phyloP scores from a whole-genome alignment of 23 tunicate genomes.

The Ascidia mentula region DNA sequence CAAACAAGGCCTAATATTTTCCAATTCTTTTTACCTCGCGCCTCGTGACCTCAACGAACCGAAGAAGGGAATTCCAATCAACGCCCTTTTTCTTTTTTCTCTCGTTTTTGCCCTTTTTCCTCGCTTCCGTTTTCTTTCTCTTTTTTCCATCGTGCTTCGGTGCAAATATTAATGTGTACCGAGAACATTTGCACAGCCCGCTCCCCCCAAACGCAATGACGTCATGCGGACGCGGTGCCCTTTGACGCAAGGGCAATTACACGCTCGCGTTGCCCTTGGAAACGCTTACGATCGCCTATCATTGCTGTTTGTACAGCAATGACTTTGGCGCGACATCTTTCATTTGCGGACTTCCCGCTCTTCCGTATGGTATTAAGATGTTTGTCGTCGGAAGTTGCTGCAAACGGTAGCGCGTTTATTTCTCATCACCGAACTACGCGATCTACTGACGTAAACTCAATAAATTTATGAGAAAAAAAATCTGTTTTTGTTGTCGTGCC shows the following conservation, averaged over 20 bases:
- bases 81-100: neutral
- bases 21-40: neutral
- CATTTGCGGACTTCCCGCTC: neutral
- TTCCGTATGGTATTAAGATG: neutral
- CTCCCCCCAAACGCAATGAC: neutral
- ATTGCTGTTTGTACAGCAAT: neutral
- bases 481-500: too few relatives aligned
- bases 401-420: too few relatives aligned
- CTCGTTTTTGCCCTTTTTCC: neutral
- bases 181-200: neutral
- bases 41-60: neutral
- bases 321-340: neutral
- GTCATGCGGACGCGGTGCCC: conserved; percentile 1
- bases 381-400: neutral
- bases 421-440: neutral
- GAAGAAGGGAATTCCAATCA: too few relatives aligned
- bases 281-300: neutral
- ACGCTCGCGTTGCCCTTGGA: neutral
- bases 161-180: neutral
- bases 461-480: too few relatives aligned
- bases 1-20: conserved; percentile 5
- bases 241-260: conserved; percentile 1
- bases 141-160: neutral
- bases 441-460: too few relatives aligned
- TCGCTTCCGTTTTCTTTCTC: neutral